These are phyloP conservation scores for Tetranychus piercei DNA, from an alignment of 2,888 invertebrate species.

Conservation along the genomic window DNA sequence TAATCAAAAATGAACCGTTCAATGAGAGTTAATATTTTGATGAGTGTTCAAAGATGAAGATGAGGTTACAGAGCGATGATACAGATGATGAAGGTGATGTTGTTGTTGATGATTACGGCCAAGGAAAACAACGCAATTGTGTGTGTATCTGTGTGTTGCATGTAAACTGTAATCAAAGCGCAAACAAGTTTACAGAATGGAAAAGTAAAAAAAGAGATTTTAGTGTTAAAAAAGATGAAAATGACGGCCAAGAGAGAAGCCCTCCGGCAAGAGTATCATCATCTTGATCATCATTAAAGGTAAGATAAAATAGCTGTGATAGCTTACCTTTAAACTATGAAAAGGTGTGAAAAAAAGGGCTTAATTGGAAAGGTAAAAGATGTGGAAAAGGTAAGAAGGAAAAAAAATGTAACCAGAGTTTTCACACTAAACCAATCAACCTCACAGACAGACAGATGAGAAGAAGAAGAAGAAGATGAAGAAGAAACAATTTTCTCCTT, in stretches of 20 bases:
- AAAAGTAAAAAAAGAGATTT: neutral
- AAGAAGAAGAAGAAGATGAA: no score
- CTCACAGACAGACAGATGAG: neutral
- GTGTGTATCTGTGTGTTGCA: neutral
- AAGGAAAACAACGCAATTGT: neutral
- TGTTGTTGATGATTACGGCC: neutral
- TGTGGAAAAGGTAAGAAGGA: neutral
- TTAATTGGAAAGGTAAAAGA: neutral
- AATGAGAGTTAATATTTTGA: neutral
- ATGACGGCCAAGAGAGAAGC: neutral
- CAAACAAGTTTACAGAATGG: neutral
- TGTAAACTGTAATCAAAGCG: neutral
- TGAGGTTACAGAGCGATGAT: neutral
- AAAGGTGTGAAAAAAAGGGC: slow-evolving; percentile 1
- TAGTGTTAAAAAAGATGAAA: neutral
- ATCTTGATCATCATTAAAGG: neutral
- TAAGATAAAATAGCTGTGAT: no score
- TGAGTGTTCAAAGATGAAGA: neutral
- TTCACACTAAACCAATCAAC: neutral
- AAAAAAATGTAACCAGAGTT: neutral
- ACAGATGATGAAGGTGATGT: neutral
- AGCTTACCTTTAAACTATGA: neutral
- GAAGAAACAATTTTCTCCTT: neutral
- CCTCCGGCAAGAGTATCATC: neutral
- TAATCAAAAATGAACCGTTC: neutral